Base-by-base conservation (phyloP, 2,113 vertebrate genomes). In the Nannobrachium achirus region DNA sequence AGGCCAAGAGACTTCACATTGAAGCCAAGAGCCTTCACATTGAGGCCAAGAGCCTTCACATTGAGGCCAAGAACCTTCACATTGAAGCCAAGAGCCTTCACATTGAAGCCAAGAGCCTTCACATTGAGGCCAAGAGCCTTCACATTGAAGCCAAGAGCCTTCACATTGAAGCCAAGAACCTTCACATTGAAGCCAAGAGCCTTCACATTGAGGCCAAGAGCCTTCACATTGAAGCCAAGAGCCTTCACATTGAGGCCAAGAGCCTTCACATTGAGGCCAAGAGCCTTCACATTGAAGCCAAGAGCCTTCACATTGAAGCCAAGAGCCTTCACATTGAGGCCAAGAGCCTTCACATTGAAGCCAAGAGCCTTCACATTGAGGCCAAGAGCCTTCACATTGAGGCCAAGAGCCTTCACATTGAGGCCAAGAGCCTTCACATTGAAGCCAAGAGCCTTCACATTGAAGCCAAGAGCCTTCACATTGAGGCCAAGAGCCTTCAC, bases 141-240 rank as follows among this genome's bases (percentile, higher is more conserved):
- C n/a, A n/a, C n/a, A n/a, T n/a, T n/a, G n/a, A 91, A 95, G 97
- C 94, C 95, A 96, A 96, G 95, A 96, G 95, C 11, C 13, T 15
- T 2, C n/a, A 14, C 48, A 4, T 13, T 25, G 20, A 25, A 4
- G 97, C 97, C 97, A 95, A 33, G 25, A 2, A 11, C 46, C 13
- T 15, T 3, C 15, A 14, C 48, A 6, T 14, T 33, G 25, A 33
- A 5, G 25, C 25, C 25, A 33, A 52, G 19, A 52, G 50, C 15
- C 50, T 52, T 20, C 50, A n/a, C 8, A 18, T 8, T 13, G 50
- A 33, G 25, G 25, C 25, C 25, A 33, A 33, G 25, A 5, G 25
- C 25, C 25, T 33, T 5, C 25, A 33, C 25, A 4, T 92, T 95
- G 95, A 91, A 95, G 97, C 94, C 95, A 96, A 96, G 95, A 96